A percentile compares a stretch with the other conserved stretches of the same genome.
Conservation (phyloP, 2,888 invertebrate genomes). For the Lagria hirta region DNA sequence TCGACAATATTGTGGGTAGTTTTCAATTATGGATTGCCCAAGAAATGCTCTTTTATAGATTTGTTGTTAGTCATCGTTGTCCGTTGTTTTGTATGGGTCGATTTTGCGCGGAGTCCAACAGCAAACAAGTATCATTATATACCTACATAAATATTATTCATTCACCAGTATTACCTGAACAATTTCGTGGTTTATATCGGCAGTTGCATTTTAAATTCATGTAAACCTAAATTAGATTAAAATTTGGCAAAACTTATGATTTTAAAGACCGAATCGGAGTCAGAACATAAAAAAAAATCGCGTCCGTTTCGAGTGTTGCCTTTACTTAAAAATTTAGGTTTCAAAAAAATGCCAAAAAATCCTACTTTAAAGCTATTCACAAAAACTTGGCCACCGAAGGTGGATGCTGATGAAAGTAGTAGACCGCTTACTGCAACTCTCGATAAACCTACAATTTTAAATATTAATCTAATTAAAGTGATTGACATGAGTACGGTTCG, state of each 20-base stretch:
- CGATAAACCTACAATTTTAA: conserved; percentile 58
- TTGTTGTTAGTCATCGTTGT: conserved; percentile 18
- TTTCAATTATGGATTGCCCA: too few species aligned
- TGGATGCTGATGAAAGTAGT: conserved; percentile 31
- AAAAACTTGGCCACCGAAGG: conserved; percentile 46
- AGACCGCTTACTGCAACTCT: conserved; percentile 61
- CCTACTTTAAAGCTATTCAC: conserved; percentile 47
- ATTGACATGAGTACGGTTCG: conserved; percentile 61
- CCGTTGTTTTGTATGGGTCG: conserved; percentile 7
- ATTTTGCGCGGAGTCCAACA: conserved; percentile 21
- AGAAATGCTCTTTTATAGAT: conserved; percentile 13
- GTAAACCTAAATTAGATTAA: too few species aligned
- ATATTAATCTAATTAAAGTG: conserved; percentile 56
- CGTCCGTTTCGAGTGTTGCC: conserved; percentile 42
- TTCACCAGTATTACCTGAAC: conserved; percentile 12
- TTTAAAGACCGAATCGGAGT: conserved; percentile 30
- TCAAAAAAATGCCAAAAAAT: conserved; percentile 40
- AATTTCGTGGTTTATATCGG: conserved; percentile 10
- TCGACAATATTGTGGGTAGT: too few species aligned
- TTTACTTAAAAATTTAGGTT: conserved; percentile 27
- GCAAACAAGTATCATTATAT: too few species aligned
- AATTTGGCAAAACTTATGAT: conserved; percentile 31
- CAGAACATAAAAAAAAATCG: conserved; percentile 26
- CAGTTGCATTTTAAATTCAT: too few species aligned
- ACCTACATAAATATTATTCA: too few species aligned